Conservation (phyloP, 2,797 vertebrate genomes). For the Xerus rutilus region DNA sequence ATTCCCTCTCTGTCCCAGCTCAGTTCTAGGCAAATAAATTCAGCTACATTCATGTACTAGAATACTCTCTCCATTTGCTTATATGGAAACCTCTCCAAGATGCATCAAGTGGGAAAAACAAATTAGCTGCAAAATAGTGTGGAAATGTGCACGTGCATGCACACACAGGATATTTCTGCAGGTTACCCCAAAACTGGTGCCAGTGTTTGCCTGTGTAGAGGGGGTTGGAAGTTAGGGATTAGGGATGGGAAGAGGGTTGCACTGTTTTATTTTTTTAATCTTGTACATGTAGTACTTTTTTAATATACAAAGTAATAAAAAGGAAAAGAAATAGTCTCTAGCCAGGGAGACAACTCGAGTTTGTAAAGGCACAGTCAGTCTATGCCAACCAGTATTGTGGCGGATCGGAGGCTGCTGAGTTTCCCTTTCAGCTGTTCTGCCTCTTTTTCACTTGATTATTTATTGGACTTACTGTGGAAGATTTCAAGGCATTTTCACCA, state of each 20-base stretch:
- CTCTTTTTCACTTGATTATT: neutral
- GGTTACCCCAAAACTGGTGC: neutral
- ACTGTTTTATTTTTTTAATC: neutral
- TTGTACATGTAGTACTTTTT: neutral
- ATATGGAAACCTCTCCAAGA: neutral
- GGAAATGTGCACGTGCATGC: too few species aligned
- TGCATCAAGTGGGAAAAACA: accelerated
- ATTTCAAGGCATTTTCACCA: constrained; percentile 68
- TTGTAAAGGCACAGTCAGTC: neutral
- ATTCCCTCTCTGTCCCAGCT: too few species aligned
- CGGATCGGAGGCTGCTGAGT: neutral
- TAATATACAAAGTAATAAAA: neutral
- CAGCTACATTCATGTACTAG: accelerated
- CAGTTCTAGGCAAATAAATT: neutral
- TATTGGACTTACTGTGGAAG: constrained; percentile 16
- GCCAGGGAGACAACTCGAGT: neutral
- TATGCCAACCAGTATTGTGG: accelerated
- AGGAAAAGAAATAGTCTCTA: too few species aligned
- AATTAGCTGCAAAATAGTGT: accelerated
- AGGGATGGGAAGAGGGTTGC: neutral
- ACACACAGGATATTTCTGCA: neutral
- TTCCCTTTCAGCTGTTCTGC: neutral
- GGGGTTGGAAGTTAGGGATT: neutral
- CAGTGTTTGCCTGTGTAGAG: neutral
- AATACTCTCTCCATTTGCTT: accelerated